Evolutionary conservation across 2,888 invertebrate species (phyloP).

Genomic region (Pyrochroa serraticornis): DNA sequence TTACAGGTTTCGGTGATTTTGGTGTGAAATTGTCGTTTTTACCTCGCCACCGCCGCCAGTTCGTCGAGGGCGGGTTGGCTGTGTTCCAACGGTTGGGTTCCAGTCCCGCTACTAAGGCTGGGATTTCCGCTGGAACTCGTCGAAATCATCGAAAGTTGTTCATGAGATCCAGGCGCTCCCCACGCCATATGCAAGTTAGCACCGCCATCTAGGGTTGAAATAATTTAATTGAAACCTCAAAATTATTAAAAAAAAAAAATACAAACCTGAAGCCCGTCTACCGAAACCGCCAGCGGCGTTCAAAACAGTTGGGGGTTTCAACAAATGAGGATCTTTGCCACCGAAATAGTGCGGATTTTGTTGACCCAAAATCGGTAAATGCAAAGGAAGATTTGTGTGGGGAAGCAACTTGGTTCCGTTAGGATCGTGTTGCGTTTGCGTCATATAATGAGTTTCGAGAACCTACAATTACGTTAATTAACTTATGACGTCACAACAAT

Average conservation of each 20-base stretch:
- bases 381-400: constrained; percentile 82
- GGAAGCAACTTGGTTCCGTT: constrained; percentile 64
- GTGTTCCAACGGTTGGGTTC: constrained; percentile 56
- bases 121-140: constrained; percentile 60
- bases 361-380: constrained; percentile 82
- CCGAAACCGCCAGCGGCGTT: constrained; percentile 85
- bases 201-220: constrained; percentile 73
- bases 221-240: constrained; percentile 3
- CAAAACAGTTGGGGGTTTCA: constrained; percentile 92
- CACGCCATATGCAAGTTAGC: constrained; percentile 82
- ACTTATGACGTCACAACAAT: neutral
- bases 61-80: constrained; percentile 58
- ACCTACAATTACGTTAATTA: constrained; percentile 47
- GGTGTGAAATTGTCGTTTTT: constrained; percentile 11
- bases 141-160: constrained; percentile 59
- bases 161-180: constrained; percentile 59
- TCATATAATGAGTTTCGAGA: constrained; percentile 62
- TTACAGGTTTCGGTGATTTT: no score
- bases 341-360: constrained; percentile 85
- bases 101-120: constrained; percentile 57
- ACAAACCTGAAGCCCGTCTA: constrained; percentile 76
- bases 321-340: constrained; percentile 89
- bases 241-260: neutral
- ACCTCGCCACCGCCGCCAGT: constrained; percentile 62
- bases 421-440: constrained; percentile 50